Evolutionary conservation across 2,797 vertebrate species (phyloP).

Genomic region (Platyrinchus mystaceus): DNA sequence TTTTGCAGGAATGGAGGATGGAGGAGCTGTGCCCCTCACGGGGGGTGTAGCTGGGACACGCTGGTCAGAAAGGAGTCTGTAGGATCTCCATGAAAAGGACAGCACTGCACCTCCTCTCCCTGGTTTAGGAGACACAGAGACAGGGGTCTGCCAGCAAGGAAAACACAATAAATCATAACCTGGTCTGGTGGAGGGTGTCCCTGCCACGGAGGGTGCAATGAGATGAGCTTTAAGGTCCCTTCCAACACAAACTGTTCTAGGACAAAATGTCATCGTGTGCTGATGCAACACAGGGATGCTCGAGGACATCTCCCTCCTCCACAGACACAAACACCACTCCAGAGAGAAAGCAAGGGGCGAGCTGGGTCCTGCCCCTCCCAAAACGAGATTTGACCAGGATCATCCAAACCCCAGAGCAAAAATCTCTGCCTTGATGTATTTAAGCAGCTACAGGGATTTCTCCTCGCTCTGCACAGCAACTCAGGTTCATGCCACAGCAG

Average conservation of each 20-base stretch:
- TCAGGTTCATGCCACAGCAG: constrained; percentile 3
- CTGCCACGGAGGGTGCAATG: not conserved
- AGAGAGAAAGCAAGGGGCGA: accelerated
- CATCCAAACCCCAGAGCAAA: constrained; percentile 38
- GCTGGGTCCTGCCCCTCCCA: not conserved
- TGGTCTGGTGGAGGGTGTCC: not conserved
- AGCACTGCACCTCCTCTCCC: not conserved
- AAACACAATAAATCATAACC: not conserved
- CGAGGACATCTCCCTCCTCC: not conserved
- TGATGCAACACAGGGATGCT: accelerated
- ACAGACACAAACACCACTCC: accelerated
- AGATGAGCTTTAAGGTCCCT: not conserved
- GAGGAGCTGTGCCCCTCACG: accelerated
- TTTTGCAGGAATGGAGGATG: not conserved
- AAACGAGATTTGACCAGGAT: constrained; percentile 19
- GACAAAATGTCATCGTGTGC: accelerated
- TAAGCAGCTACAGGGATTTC: constrained; percentile 2
- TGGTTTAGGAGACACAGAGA: not conserved
- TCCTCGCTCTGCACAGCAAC: not conserved
- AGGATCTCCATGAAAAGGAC: not conserved
- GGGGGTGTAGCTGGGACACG: accelerated
- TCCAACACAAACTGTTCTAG: not conserved
- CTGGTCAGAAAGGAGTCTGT: not conserved
- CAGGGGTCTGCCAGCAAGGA: not conserved
- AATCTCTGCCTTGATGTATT: constrained; percentile 16